Evolutionary conservation across 2,797 vertebrate species (phyloP).

Genomic region (Crocodylus rhombifer): DNA sequence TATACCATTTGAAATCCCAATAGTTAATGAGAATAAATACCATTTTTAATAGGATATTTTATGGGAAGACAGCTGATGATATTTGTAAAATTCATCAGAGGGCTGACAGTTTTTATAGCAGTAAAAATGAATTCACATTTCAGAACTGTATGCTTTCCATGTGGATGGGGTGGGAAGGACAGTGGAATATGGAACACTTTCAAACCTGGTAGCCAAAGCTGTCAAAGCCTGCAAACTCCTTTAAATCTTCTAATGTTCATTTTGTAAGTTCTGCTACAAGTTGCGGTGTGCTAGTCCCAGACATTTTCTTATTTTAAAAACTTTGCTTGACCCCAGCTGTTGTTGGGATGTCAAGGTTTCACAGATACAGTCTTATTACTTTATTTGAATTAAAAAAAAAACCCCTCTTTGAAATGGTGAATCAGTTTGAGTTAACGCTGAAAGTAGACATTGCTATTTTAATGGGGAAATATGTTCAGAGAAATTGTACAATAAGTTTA

Average conservation of each 20-base stretch:
- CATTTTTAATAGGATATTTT: neutral
- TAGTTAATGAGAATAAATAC: neutral
- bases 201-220: neutral
- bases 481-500: neutral
- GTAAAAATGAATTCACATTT: neutral
- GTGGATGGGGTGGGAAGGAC: neutral
- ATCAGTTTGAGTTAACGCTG: neutral
- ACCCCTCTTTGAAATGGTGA: neutral
- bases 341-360: neutral
- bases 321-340: neutral
- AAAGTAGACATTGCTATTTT: neutral
- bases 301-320: neutral
- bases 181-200: neutral
- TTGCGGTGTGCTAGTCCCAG: neutral
- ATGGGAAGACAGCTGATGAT: neutral
- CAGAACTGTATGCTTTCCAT: neutral
- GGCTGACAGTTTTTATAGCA: neutral
- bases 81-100: neutral
- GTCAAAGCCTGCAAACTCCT: neutral
- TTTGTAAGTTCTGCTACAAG: neutral
- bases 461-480: neutral
- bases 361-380: neutral
- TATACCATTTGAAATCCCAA: accelerated
- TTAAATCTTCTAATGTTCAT: no score
- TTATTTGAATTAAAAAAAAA: neutral